Evolutionary conservation across 2,797 vertebrate genomes (phyloP).

Genomic region (Chaunax sp.): DNA sequence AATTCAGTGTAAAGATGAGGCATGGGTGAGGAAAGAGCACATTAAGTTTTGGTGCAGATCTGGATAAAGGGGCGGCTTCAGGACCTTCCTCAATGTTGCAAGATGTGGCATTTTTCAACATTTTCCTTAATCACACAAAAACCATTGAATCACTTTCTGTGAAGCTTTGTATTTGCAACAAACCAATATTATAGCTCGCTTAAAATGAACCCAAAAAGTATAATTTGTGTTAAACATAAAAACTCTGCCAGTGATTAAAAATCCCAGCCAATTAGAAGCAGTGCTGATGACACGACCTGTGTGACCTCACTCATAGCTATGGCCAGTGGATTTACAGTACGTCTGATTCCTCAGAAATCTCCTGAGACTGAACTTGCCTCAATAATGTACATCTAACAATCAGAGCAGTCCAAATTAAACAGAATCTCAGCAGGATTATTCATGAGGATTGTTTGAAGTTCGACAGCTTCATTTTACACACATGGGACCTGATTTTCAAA

Average conservation of each 20-base stretch:
- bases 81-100: too few species aligned
- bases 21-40: too few species aligned
- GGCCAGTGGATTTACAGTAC: not conserved
- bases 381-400: constrained; percentile 76
- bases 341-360: constrained; percentile 48
- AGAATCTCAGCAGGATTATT: constrained; percentile 79
- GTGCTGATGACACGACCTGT: not conserved
- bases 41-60: too few species aligned
- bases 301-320: not conserved
- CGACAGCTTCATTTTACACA: constrained; percentile 79
- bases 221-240: not conserved
- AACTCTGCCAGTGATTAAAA: constrained; percentile 4
- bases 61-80: too few species aligned
- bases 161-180: too few species aligned
- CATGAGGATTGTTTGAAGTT: constrained; percentile 87
- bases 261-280: not conserved
- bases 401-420: constrained; percentile 79
- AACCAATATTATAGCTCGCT: not conserved
- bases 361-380: constrained; percentile 63
- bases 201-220: not conserved
- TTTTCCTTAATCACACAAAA: too few species aligned
- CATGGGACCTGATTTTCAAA: constrained; percentile 82
- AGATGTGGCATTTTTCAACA: too few species aligned
- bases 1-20: too few species aligned
- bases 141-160: too few species aligned